Evolutionary conservation across 2,113 vertebrate species (phyloP).

Genomic region (Scytalopus superciliaris): DNA sequence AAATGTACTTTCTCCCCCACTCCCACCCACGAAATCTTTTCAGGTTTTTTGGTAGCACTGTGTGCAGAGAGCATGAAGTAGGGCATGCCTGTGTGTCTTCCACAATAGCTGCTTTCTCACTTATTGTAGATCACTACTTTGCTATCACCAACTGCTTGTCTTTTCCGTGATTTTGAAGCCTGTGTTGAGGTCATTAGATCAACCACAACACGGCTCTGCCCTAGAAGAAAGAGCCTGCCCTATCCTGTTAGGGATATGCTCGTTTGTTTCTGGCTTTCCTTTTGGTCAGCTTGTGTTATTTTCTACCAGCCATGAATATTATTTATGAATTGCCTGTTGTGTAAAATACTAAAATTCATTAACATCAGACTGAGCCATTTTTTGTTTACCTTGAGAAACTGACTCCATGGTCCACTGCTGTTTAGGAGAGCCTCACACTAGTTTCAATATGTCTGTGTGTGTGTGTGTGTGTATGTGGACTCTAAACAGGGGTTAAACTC

Average conservation of each 20-base stretch:
- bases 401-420: background rate
- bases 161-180: background rate
- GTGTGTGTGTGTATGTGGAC: background rate
- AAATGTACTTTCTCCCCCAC: accelerated
- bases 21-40: background rate
- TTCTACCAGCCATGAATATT: background rate
- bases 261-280: background rate
- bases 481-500: background rate
- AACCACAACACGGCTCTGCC: background rate
- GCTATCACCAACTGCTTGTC: background rate
- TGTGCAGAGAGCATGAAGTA: background rate
- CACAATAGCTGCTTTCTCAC: background rate
- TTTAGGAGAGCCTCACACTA: background rate
- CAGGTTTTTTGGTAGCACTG: background rate
- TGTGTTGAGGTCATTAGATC: accelerated
- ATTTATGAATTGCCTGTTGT: background rate
- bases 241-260: background rate
- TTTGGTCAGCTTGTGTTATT: background rate
- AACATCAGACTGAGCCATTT: background rate
- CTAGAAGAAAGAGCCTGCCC: background rate
- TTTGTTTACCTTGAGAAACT: background rate
- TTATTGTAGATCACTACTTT: background rate
- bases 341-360: background rate
- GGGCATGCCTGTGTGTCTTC: accelerated
- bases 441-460: background rate